Evolutionary conservation across 2,797 vertebrate species (phyloP).

Genomic region (Eremophila alpestris): DNA sequence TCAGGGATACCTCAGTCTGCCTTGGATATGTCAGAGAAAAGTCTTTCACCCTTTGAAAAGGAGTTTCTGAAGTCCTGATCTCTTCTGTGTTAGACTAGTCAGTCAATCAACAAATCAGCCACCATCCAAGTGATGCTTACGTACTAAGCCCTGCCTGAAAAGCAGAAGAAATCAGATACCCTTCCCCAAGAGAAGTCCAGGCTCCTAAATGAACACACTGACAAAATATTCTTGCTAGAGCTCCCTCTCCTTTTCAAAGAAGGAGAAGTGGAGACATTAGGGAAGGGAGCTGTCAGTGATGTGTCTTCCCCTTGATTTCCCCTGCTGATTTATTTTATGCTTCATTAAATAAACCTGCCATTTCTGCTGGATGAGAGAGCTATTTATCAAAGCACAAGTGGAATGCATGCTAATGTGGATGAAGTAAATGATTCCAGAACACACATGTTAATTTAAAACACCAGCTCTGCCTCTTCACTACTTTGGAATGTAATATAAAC

Average conservation of each 20-base stretch:
- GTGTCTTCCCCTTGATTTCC: background rate
- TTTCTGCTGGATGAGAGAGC: constrained; percentile 4
- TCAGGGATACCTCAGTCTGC: background rate
- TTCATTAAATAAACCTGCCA: constrained; percentile 49
- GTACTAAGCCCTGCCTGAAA: background rate
- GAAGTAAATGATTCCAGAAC: constrained; percentile 52
- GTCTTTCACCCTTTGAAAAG: background rate
- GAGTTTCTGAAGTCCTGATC: background rate
- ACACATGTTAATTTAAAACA: constrained; percentile 31
- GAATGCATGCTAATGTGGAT: constrained; percentile 6
- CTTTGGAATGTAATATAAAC: constrained; percentile 35
- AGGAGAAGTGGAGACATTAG: background rate
- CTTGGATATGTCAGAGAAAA: background rate
- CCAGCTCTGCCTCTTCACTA: constrained; percentile 28
- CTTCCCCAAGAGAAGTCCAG: background rate
- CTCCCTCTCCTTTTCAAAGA: background rate
- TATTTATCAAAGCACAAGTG: constrained; percentile 56
- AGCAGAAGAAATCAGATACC: background rate
- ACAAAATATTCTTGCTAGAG: background rate
- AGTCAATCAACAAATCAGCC: background rate
- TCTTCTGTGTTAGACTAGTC: background rate
- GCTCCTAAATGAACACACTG: background rate
- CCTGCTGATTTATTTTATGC: background rate
- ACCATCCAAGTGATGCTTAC: background rate
- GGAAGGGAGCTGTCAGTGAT: background rate